Percentiles rank a stretch among this genome's conserved stretches.
Evolutionary conservation across 2,797 vertebrate genomes (phyloP).

Genomic region (Tarsius wallacei): DNA sequence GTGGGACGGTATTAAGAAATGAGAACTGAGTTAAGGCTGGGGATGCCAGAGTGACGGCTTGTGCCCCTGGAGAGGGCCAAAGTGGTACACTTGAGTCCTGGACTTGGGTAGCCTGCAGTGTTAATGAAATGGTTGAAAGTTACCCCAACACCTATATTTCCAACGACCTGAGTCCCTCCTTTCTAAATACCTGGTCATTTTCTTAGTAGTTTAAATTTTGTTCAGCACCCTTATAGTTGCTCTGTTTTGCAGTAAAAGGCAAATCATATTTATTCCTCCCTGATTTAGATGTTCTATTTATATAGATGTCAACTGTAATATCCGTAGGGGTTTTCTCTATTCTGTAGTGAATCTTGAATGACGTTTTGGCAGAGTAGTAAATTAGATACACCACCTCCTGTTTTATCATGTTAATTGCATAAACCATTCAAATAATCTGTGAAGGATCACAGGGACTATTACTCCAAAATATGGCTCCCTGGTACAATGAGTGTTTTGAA

Average conservation of each 20-base stretch:
- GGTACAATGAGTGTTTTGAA: too few species aligned
- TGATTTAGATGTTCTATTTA: neutral
- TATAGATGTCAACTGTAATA: neutral
- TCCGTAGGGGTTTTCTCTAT: neutral
- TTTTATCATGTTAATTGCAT: neutral
- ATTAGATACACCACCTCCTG: neutral
- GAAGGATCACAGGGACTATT: too few species aligned
- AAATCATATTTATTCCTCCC: neutral
- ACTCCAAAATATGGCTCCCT: too few species aligned
- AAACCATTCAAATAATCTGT: neutral
- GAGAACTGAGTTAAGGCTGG: neutral
- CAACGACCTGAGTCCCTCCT: neutral
- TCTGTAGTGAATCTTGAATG: neutral
- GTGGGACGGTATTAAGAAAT: neutral
- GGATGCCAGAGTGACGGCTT: neutral
- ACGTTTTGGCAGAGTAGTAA: neutral
- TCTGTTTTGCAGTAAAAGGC: neutral
- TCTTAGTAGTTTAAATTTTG: neutral
- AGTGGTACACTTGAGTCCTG: neutral
- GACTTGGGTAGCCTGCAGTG: neutral
- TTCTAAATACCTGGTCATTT: neutral
- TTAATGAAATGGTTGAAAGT: neutral
- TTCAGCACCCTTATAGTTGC: neutral
- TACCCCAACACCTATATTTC: neutral
- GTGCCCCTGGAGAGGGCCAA: neutral